Conservation (phyloP, 2,888 invertebrate species). For the Ichneumoninae sp. region DNA sequence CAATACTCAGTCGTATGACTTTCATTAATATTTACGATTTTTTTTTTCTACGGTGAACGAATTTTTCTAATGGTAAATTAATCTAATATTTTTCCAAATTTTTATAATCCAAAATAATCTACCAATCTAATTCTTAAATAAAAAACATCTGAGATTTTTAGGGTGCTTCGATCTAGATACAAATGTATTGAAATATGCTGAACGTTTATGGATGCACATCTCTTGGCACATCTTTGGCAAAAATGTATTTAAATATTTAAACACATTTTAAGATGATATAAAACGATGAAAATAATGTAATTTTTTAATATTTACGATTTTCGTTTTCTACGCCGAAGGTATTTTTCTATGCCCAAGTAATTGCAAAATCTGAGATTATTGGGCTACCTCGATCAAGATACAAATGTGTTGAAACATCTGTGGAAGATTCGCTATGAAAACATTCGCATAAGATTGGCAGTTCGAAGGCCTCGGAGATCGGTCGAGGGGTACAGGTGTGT, state of each 20-base stretch:
- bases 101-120: too few species aligned
- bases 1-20: too few species aligned
- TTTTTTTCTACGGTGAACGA: too few species aligned
- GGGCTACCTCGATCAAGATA: neutral
- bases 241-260: too few species aligned
- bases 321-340: too few species aligned
- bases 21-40: too few species aligned
- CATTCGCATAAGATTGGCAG: neutral
- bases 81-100: neutral
- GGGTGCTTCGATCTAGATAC: neutral
- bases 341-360: neutral
- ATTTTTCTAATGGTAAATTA: neutral
- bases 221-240: too few species aligned
- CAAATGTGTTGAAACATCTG: neutral
- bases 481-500: neutral
- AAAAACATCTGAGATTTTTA: neutral
- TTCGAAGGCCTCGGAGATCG: constrained; percentile 3
- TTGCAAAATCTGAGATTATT: neutral
- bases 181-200: neutral
- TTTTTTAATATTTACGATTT: too few species aligned
- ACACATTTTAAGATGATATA: too few species aligned
- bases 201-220: too few species aligned
- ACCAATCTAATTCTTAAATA: too few species aligned
- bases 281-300: too few species aligned
- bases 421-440: neutral